Evolutionary conservation across 2,113 vertebrate species (phyloP).

Genomic region (Thunnus maccoyii): DNA sequence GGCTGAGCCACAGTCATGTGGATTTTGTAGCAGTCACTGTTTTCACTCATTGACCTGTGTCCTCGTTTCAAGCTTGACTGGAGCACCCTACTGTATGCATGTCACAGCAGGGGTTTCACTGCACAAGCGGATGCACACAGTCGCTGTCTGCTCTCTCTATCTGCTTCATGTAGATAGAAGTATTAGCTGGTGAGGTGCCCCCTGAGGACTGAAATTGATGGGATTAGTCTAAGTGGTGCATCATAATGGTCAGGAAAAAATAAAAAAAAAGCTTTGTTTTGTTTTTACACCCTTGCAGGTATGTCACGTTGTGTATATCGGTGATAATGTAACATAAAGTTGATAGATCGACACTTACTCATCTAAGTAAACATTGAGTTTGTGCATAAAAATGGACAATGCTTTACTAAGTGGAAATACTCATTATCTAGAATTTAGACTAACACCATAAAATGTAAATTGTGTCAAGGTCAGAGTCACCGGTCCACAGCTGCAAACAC

Average conservation of each 20-base stretch:
- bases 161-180: constrained; percentile 61
- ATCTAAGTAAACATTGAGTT: not conserved
- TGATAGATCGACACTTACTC: not conserved
- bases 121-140: constrained; percentile 24
- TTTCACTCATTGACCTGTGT: constrained; percentile 43
- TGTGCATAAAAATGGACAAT: not conserved
- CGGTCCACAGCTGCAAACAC: not conserved
- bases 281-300: not conserved
- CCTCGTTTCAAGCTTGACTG: constrained; percentile 49
- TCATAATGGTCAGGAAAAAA: too few species aligned
- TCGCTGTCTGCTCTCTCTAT: not conserved
- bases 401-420: not conserved
- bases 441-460: not conserved
- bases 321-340: not conserved
- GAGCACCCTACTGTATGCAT: constrained; percentile 9
- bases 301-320: not conserved
- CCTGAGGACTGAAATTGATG: constrained; percentile 10
- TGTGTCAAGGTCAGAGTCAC: not conserved
- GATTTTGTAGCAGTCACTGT: constrained; percentile 37
- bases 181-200: constrained; percentile 40
- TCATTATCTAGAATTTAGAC: not conserved
- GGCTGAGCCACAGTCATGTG: constrained; percentile 11
- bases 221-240: constrained; percentile 23
- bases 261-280: not conserved
- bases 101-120: constrained; percentile 28